These are phyloP conservation scores for Entomyzon cyanotis DNA, from an alignment of 2,113 vertebrate species.

Conservation along the genomic window DNA sequence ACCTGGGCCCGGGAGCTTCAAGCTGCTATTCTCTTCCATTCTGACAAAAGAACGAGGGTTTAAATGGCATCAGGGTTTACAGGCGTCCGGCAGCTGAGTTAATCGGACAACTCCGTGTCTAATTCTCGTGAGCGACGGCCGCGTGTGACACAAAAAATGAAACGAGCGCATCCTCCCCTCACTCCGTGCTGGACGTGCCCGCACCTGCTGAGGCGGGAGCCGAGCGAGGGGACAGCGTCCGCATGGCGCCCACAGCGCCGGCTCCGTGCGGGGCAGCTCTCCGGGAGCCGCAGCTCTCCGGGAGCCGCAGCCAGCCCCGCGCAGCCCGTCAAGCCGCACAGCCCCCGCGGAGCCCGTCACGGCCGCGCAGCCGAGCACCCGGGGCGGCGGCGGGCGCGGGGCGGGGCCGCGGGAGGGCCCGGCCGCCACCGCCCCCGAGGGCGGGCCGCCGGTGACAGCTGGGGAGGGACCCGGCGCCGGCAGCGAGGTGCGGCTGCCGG, in stretches of 20 bases:
- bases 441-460: no score
- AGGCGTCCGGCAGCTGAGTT: not conserved
- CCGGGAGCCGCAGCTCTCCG: no score
- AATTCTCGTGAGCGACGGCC: not conserved
- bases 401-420: no score
- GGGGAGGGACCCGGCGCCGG: no score
- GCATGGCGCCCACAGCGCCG: rapidly evolving
- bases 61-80: not conserved
- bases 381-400: not conserved
- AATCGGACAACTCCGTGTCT: not conserved
- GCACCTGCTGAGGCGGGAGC: rapidly evolving
- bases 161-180: no score
- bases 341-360: not conserved
- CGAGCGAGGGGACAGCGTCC: rapidly evolving
- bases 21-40: not conserved
- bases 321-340: no score
- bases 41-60: not conserved
- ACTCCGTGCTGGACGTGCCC: rapidly evolving
- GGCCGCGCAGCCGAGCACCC: not conserved
- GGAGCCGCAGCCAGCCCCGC: no score
- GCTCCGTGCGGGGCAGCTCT: no score
- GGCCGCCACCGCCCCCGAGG: no score
- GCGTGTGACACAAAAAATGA: not conserved
- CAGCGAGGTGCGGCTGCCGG: no score
- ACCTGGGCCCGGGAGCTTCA: not conserved